Evolutionary conservation across 2,888 invertebrate genomes (phyloP).

Genomic region (Lycia hirtaria): DNA sequence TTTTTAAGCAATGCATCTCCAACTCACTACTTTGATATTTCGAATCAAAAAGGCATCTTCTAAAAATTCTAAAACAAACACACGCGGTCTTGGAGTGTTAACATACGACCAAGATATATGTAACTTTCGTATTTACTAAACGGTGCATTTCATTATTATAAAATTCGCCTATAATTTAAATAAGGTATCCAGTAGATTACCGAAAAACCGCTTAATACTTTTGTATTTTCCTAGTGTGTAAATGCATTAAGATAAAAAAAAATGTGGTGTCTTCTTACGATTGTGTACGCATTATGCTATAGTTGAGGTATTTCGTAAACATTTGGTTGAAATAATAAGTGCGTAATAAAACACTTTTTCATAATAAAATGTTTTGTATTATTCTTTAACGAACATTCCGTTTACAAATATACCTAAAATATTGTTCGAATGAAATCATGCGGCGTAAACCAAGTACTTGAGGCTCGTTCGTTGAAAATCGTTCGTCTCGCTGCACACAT

Average conservation of each 20-base stretch:
- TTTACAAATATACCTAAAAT: too few species aligned
- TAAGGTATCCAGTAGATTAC: constrained; percentile 72
- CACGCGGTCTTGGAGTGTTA: constrained; percentile 77
- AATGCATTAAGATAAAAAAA: constrained; percentile 47
- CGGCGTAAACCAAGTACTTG: too few species aligned
- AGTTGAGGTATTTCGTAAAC: constrained; percentile 80
- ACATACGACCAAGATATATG: constrained; percentile 62
- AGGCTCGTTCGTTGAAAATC: too few species aligned
- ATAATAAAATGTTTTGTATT: constrained; percentile 66
- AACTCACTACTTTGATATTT: not conserved
- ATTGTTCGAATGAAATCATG: too few species aligned
- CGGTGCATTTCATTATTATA: constrained; percentile 74
- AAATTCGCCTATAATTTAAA: constrained; percentile 57
- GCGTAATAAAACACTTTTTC: constrained; percentile 85
- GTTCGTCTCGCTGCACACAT: too few species aligned
- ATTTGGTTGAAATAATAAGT: constrained; percentile 85
- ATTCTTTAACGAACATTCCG: constrained; percentile 38
- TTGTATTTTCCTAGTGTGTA: constrained; percentile 84
- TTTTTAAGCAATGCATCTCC: too few species aligned
- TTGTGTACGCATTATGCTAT: constrained; percentile 83
- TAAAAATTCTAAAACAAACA: constrained; percentile 41
- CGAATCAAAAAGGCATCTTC: constrained; percentile 24
- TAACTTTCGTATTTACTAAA: constrained; percentile 59
- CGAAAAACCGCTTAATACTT: constrained; percentile 82
- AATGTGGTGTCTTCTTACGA: constrained; percentile 77